Evolutionary conservation across 2,888 invertebrate species (phyloP), one percentile per base, ranked within the genome.

Genomic region (Epirrhoe alternata): DNA sequence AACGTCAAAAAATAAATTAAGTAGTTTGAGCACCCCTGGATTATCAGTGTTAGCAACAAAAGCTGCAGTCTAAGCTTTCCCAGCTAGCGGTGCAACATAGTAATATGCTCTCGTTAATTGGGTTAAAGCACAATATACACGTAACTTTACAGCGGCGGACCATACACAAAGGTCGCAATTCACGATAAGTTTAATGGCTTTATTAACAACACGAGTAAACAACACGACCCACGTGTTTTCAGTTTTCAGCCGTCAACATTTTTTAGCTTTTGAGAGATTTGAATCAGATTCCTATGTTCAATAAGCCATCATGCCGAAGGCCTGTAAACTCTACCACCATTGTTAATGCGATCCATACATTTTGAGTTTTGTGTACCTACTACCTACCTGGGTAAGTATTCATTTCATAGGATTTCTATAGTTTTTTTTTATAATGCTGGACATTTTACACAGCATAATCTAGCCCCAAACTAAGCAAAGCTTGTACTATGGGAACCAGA

Each of bases 101-200:
- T 79, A 77, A 80, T 79, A 81, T 79, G 79, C 72, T 71, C 70
- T 68, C 56, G 74, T 78, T 70, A 83, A 83, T 82, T 80, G 78
- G 77, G 78, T 81, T 81, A 80, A 74, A 80, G 75, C 74, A 75
- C 75, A 79, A 74, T 74, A 75, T 73, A 72, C 72, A 68, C 69
- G 70, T 71, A 72, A 74, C 70, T 70, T 68, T 68, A 64, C 57
- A 66, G 62, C 58, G 62, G 38, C 10, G 38, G 55, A 56, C 63
- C 63, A 45, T 33, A 55, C 63, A 68, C 68, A 68, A 71, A 64
- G 63, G 65, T 35, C 55, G 50, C 61, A 53, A 61, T 68, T 54
- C 58, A 61, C 64, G 55, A 68, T 71, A 68, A 70, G 57, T 66
- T 68, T 66, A 68, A 67, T 56, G 47, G 52, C 52, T 53, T 60